phyloP scores from a whole-genome alignment of 2,113 vertebrate species.

The Pungitius pungitius region DNA sequence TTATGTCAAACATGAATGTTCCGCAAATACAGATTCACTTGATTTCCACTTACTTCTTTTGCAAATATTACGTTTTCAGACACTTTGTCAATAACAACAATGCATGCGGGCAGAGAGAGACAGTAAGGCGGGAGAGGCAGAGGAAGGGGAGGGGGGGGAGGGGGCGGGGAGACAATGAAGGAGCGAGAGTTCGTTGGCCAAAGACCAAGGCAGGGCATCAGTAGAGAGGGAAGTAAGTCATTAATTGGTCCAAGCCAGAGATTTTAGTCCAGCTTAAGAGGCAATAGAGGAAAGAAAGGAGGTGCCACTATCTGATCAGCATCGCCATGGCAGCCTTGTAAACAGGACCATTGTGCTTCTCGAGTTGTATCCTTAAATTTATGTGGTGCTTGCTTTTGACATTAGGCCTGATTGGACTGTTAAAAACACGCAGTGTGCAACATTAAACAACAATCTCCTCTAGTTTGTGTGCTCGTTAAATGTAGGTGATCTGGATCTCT shows the following conservation, averaged over 20 bases:
- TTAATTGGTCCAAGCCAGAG: slow-evolving; percentile 69
- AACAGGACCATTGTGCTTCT: slow-evolving; percentile 75
- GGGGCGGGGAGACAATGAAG: slow-evolving; percentile 58
- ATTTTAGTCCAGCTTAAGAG: slow-evolving; percentile 69
- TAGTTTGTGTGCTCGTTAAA: slow-evolving; percentile 34
- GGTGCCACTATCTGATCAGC: slow-evolving; percentile 50
- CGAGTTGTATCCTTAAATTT: slow-evolving; percentile 49
- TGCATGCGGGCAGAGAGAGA: slow-evolving; percentile 88
- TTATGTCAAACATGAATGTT: slow-evolving; percentile 76
- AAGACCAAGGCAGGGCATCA: slow-evolving; percentile 74
- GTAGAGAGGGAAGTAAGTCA: slow-evolving; percentile 66
- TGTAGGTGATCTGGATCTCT: slow-evolving; percentile 48
- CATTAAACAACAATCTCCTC: slow-evolving; percentile 27
- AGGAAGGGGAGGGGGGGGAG: slow-evolving; percentile 15
- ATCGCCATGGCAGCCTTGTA: slow-evolving; percentile 61
- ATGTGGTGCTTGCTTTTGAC: slow-evolving; percentile 64
- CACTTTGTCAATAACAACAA: slow-evolving; percentile 87
- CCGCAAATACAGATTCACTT: slow-evolving; percentile 71
- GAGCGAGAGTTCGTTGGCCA: slow-evolving; percentile 68
- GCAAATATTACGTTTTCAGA: slow-evolving; percentile 71
- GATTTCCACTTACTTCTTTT: slow-evolving; percentile 68
- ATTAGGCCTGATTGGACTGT: slow-evolving; percentile 41
- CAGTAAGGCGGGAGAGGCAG: slow-evolving; percentile 69
- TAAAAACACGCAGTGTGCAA: slow-evolving; percentile 39
- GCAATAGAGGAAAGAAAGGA: slow-evolving; percentile 53